Evolutionary conservation across 2,888 invertebrate genomes (phyloP).

Genomic region (Lucinisca nassula): DNA sequence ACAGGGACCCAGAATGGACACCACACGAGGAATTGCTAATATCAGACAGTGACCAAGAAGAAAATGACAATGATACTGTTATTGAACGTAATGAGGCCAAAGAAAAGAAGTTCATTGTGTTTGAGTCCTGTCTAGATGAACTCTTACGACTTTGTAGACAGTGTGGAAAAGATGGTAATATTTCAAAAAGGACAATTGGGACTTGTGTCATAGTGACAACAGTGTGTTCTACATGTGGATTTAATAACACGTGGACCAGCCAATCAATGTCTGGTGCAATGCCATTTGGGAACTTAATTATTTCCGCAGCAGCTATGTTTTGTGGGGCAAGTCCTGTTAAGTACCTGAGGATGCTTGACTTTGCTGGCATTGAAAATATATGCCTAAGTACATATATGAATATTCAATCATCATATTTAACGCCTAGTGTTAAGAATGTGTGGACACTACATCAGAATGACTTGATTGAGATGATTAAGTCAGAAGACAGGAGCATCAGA

Average conservation of each 20-base stretch:
- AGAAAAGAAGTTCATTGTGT: constrained; percentile 30
- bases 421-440: constrained; percentile 8
- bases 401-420: constrained; percentile 19
- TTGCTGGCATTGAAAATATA: neutral
- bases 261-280: constrained; percentile 4
- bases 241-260: neutral
- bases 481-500: neutral
- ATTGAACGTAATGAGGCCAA: neutral
- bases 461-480: neutral
- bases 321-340: constrained; percentile 6
- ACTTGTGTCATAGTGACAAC: neutral
- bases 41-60: neutral
- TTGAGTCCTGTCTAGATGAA: constrained; percentile 13
- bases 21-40: too few relatives aligned
- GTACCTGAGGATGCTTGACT: neutral
- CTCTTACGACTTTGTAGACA: neutral
- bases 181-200: neutral
- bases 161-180: neutral
- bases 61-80: neutral
- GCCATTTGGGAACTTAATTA: constrained; percentile 5
- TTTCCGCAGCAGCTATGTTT: constrained; percentile 25
- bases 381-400: neutral
- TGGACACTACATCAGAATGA: neutral
- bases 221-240: neutral
- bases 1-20: constrained; percentile 11